Base-by-base conservation (phyloP, 2,888 invertebrate species). In the Andrena dorsata region DNA sequence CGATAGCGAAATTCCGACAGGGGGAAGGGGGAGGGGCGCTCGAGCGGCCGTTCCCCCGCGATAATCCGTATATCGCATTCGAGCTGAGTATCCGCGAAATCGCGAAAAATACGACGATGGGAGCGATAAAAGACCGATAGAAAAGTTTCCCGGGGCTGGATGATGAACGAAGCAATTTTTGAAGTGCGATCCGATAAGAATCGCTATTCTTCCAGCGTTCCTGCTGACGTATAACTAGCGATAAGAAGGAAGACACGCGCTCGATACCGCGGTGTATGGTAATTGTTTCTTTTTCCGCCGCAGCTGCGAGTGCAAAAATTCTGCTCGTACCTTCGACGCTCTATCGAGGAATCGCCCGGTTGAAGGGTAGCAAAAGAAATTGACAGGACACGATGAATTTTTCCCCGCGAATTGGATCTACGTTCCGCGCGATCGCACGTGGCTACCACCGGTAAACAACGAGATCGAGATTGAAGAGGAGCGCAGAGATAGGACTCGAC, bases 81-180 rank as follows among this genome's bases (percentile, higher is more conserved):
- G 69, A 8, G 49, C 49, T 5, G 76, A 10, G 61, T 28, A 28
- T 69, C 30, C 47, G 20, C 49, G 60, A 69, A 35, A 35, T 68
- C 16, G 49, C 13, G 80, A 72, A 51, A 72, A 76, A 76, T 80
- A 72, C 49, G 61, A 30, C 66, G 63, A 80, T 66, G 16, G 28
- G 20, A 56, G 6, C 49, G 82, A 71, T 82, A 75, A 75, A 75
- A 58, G 74, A 80, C 56, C 75, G 71, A 71, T 68, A 66, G 71
- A 58, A 75, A 76, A 74, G 23, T 80, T 82, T 72, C 51, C 41
- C 35, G 32, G 41, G 41, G 10, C 35, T 32, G 49, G 70, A 66
- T 64, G 82, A 80, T 51, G 65, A 66, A 80, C 74, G 61, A 78
- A 78, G 51, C 74, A 71, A 82, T 82, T 78, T 74, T 82, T 30